Conservation (phyloP, 2,113 vertebrate species). For the Hemiscyllium ocellatum region DNA sequence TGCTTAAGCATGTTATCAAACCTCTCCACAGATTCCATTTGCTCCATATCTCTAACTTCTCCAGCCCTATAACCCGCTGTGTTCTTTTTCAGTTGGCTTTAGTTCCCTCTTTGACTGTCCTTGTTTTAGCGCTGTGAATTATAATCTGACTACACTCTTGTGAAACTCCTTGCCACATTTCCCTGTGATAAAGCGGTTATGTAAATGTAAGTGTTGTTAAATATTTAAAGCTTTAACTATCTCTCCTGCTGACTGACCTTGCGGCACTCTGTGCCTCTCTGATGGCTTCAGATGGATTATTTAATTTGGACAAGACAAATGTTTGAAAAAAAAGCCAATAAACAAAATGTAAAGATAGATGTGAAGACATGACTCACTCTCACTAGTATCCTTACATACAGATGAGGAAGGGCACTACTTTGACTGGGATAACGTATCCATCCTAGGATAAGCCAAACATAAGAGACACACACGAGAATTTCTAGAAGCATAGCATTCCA, state of each 20-base stretch:
- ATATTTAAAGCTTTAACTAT: background rate
- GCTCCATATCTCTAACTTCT: background rate
- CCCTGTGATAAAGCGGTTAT: background rate
- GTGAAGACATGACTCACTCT: too few species aligned
- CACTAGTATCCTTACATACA: too few species aligned
- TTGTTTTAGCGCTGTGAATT: background rate
- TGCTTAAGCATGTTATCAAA: background rate
- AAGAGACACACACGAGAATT: too few species aligned
- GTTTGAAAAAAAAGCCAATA: background rate
- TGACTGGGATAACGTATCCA: too few species aligned
- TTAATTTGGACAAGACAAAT: background rate
- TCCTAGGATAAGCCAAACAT: too few species aligned
- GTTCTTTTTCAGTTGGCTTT: background rate
- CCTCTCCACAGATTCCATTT: background rate
- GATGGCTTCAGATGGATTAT: background rate
- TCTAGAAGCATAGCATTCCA: too few species aligned
- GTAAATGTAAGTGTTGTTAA: slow-evolving; percentile 9
- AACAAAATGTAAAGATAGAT: background rate
- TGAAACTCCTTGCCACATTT: background rate
- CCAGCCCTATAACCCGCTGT: background rate
- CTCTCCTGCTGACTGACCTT: background rate
- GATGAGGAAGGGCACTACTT: too few species aligned
- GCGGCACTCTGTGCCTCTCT: background rate
- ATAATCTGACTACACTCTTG: background rate
- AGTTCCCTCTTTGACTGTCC: too few species aligned